Conservation (phyloP, 2,113 vertebrate genomes). For the Silurus meridionalis region DNA sequence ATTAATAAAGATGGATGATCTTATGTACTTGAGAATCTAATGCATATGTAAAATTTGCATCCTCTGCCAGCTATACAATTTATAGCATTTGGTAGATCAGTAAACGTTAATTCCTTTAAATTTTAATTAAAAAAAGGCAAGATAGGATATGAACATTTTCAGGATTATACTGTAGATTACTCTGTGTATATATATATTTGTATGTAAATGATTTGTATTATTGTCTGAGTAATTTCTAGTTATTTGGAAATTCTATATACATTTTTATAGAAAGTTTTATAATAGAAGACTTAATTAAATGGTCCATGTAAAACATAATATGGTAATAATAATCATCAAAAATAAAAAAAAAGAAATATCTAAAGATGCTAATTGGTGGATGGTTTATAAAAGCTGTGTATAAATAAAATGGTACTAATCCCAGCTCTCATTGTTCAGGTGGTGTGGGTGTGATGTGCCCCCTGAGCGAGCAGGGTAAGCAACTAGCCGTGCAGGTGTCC, state of each 20-base stretch:
- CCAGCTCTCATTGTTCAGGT: constrained; percentile 63
- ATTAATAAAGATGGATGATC: neutral
- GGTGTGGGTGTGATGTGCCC: constrained; percentile 88
- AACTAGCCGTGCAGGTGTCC: constrained; percentile 87
- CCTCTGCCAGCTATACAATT: neutral
- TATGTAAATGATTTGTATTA: no score
- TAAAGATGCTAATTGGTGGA: neutral
- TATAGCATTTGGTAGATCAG: neutral
- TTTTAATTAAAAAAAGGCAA: no score
- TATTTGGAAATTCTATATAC: neutral
- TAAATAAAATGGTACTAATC: neutral
- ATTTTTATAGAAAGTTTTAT: neutral
- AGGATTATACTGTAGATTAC: no score
- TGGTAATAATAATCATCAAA: no score
- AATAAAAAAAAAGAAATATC: no score
- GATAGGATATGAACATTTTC: no score
- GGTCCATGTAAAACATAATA: no score
- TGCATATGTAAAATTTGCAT: neutral
- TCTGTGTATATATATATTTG: no score
- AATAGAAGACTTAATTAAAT: no score
- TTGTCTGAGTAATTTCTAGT: no score
- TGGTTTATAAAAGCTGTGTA: neutral
- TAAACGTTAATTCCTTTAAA: no score
- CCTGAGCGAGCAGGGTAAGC: constrained; percentile 85
- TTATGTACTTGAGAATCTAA: neutral